Conservation (phyloP, 2,797 vertebrate genomes). For the Myotis pilosus region DNA sequence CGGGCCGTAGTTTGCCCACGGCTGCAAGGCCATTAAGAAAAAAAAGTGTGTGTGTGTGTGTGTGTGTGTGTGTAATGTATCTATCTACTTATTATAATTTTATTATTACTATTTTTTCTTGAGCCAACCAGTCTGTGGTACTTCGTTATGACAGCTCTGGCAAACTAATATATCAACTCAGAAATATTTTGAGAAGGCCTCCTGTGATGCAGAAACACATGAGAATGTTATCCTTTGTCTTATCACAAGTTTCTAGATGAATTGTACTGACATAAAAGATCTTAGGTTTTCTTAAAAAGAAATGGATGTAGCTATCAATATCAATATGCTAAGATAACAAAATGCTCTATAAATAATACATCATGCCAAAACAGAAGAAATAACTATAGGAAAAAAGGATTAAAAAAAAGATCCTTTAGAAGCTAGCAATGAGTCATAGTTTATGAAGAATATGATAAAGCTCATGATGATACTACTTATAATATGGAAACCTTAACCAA, state of each 20-base stretch:
- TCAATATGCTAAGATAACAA: not conserved
- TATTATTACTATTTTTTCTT: not conserved
- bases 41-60: no score
- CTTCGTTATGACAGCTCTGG: not conserved
- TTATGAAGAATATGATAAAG: not conserved
- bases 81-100: not conserved
- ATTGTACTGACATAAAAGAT: not conserved
- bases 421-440: constrained; percentile 13
- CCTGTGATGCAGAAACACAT: not conserved
- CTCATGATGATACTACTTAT: not conserved
- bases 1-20: no score
- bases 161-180: not conserved
- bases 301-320: not conserved
- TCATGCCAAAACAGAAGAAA: constrained; percentile 4
- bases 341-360: not conserved
- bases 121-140: not conserved
- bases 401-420: not conserved
- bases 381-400: not conserved
- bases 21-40: not conserved
- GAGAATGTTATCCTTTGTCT: not conserved
- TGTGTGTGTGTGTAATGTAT: not conserved
- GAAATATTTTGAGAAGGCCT: not conserved
- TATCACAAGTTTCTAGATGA: not conserved
- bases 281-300: constrained; percentile 8
- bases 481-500: not conserved